Conservation (phyloP, 2,888 invertebrate genomes). For the Pachymerium ferrugineum region DNA sequence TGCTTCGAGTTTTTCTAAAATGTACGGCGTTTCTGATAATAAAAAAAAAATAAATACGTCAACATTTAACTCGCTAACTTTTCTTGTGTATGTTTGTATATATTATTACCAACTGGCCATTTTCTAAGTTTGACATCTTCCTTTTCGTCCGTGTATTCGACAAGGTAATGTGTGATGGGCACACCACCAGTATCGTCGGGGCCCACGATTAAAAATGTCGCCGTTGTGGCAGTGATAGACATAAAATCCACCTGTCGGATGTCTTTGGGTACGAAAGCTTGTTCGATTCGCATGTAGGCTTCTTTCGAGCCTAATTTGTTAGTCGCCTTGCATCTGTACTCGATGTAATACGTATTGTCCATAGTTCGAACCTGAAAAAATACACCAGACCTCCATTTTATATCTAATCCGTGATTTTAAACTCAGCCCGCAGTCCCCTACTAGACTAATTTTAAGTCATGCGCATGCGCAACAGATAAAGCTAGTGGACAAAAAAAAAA, state of each 20-base stretch:
- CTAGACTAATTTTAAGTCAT: neutral
- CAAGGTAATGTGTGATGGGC: constrained; percentile 65
- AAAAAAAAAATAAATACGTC: constrained; percentile 31
- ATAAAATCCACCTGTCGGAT: constrained; percentile 57
- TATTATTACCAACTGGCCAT: constrained; percentile 27
- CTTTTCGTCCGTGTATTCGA: constrained; percentile 66
- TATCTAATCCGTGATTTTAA: too few relatives aligned
- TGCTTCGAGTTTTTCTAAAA: constrained; percentile 70
- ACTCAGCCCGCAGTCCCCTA: too few relatives aligned
- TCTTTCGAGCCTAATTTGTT: constrained; percentile 67
- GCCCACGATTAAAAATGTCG: constrained; percentile 69
- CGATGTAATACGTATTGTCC: constrained; percentile 37
- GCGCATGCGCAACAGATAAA: neutral
- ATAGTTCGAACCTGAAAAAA: constrained; percentile 24
- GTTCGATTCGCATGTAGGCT: constrained; percentile 63
- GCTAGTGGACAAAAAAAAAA: neutral
- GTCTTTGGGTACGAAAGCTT: constrained; percentile 65
- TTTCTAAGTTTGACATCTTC: neutral
- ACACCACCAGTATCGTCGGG: constrained; percentile 69
- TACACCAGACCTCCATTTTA: neutral
- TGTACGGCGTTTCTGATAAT: constrained; percentile 63
- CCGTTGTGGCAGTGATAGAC: constrained; percentile 62
- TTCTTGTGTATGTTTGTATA: neutral
- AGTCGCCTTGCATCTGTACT: constrained; percentile 74
- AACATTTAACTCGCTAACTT: neutral